phyloP scores from a whole-genome alignment of 2,113 vertebrate genomes.

The Probosciger aterrimus region DNA sequence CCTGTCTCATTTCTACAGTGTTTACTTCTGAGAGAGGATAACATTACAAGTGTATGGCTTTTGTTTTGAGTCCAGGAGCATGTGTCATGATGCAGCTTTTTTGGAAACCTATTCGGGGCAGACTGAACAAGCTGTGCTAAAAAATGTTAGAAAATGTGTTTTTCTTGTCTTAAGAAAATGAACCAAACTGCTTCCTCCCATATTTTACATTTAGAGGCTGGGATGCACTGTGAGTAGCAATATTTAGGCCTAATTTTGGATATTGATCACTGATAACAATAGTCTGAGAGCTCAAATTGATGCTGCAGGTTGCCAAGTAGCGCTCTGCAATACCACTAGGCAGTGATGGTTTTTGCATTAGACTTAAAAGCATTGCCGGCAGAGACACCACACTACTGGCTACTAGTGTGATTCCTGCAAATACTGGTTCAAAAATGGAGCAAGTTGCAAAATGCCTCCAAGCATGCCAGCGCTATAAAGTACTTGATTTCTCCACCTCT shows the following conservation, averaged over 20 bases:
- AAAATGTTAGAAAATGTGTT: background rate
- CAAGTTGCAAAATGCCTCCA: background rate
- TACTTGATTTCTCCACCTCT: background rate
- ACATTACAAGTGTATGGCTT: background rate
- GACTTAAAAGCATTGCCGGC: background rate
- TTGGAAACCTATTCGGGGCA: background rate
- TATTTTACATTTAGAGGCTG: background rate
- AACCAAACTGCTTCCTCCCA: background rate
- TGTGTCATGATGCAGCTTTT: background rate
- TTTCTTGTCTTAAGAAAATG: background rate
- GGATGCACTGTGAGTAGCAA: background rate
- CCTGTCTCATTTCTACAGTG: background rate
- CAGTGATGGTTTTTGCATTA: slow-evolving; percentile 23
- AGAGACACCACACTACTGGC: background rate
- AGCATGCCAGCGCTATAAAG: background rate
- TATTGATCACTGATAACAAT: background rate
- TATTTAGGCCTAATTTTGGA: slow-evolving; percentile 18
- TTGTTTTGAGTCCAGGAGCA: background rate
- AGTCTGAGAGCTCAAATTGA: background rate
- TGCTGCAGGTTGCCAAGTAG: background rate
- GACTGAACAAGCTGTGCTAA: background rate
- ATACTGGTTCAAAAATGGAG: background rate
- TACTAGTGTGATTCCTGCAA: background rate
- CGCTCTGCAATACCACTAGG: background rate
- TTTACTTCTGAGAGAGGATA: background rate